These are phyloP conservation scores for Margarornis squamiger DNA, from an alignment of 2,797 vertebrate genomes.

Conservation along the genomic window DNA sequence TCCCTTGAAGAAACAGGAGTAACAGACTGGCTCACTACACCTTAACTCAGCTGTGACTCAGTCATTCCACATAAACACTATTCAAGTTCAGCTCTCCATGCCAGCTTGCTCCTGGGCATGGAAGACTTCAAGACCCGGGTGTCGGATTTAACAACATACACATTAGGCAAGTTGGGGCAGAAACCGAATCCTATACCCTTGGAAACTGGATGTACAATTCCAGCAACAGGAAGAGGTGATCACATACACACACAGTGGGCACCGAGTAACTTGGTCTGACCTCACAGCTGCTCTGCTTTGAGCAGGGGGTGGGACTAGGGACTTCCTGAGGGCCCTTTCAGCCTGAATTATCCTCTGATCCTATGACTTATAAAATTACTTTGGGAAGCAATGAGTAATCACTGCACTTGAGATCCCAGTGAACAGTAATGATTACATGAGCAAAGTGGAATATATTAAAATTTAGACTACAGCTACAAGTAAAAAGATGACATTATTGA, in stretches of 20 bases:
- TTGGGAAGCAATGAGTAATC: background rate
- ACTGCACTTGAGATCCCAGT: background rate
- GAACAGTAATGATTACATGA: background rate
- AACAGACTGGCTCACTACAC: background rate
- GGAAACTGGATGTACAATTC: background rate
- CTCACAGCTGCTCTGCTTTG: background rate
- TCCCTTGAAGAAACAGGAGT: background rate
- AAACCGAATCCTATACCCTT: background rate
- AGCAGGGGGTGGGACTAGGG: background rate
- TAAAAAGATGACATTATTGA: background rate
- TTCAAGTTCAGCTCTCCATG: background rate
- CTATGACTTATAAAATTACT: background rate
- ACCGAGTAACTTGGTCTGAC: background rate
- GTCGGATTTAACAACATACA: background rate
- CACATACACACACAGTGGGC: background rate
- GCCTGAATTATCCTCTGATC: background rate
- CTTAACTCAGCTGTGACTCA: background rate
- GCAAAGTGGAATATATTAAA: background rate
- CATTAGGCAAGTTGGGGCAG: background rate
- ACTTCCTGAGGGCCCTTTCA: background rate
- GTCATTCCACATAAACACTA: rapidly evolving
- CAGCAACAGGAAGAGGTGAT: background rate
- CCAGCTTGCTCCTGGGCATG: background rate
- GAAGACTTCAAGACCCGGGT: background rate
- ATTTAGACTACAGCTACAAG: background rate